Percentiles rank a stretch among this genome's conserved stretches.
phyloP scores from a whole-genome alignment of 2,797 vertebrate genomes.

The Taenioides sp. region DNA sequence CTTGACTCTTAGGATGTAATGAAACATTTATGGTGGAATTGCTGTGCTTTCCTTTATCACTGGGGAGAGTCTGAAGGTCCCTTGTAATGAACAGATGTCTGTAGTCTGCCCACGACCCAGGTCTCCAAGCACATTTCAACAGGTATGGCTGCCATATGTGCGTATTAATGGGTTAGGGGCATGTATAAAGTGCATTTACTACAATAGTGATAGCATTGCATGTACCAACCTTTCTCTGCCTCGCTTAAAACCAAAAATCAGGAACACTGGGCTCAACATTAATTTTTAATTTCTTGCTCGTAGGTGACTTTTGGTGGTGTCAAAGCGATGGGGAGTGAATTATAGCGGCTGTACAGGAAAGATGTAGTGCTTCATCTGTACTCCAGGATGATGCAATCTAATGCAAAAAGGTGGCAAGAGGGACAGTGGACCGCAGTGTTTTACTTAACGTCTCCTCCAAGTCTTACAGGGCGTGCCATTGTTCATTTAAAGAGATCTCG shows the following conservation, averaged over 20 bases:
- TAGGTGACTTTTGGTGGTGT: conserved; percentile 63
- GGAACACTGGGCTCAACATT: conserved; percentile 7
- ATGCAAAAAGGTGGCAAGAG: conserved; percentile 50
- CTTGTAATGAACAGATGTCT: conserved; percentile 72
- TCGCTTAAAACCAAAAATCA: conserved; percentile 16
- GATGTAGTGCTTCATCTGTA: conserved; percentile 46
- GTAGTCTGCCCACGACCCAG: conserved; percentile 62
- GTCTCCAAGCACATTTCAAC: conserved; percentile 50
- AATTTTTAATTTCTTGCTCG: conserved; percentile 35
- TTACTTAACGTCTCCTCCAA: conserved; percentile 14
- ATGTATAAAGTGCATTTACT: conserved; percentile 31
- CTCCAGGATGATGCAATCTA: conserved; percentile 63
- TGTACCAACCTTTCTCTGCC: conserved; percentile 7
- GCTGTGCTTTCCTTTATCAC: conserved; percentile 50
- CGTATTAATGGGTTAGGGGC: conserved; percentile 17
- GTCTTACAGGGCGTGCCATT: conserved; percentile 2
- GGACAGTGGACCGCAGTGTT: conserved; percentile 32
- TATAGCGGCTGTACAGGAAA: conserved; percentile 46
- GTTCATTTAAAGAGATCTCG: neutral
- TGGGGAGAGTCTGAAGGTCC: conserved; percentile 70
- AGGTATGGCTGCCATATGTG: conserved; percentile 46
- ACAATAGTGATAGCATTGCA: conserved; percentile 34
- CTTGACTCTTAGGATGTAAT: conserved; percentile 67
- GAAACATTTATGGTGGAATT: conserved; percentile 75
- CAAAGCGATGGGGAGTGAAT: conserved; percentile 36